phyloP scores from a whole-genome alignment of 1,140 invertebrate genomes.

The Whitmania pigra region DNA sequence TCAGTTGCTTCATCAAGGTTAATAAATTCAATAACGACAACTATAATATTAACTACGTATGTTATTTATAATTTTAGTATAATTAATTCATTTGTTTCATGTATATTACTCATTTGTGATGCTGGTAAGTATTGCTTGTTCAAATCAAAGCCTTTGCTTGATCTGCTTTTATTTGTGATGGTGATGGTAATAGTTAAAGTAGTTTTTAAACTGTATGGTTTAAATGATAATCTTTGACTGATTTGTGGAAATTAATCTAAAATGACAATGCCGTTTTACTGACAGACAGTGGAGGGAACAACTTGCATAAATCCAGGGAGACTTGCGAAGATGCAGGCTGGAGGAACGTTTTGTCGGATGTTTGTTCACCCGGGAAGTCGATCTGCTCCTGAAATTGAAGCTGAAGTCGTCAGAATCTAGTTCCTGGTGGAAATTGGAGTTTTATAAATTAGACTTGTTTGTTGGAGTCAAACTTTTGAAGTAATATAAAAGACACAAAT shows the following conservation, averaged over 20 bases:
- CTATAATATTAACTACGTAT: constrained; percentile 11
- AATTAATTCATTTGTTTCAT: no score
- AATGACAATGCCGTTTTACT: background rate
- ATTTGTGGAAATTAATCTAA: no score
- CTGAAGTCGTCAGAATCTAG: no score
- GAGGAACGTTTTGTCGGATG: constrained; percentile 50
- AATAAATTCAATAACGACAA: constrained; percentile 17
- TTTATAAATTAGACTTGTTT: no score
- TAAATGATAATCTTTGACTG: no score
- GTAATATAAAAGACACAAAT: no score
- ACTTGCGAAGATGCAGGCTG: constrained; percentile 52
- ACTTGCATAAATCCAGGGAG: constrained; percentile 71
- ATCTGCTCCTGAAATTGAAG: no score
- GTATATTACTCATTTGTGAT: background rate
- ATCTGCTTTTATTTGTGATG: background rate
- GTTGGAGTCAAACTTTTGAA: no score
- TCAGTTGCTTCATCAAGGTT: constrained; percentile 68
- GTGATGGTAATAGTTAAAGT: no score
- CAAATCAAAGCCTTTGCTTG: background rate
- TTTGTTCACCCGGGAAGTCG: background rate
- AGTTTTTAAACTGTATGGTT: no score
- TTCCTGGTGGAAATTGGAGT: no score
- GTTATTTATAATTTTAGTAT: background rate
- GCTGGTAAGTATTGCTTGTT: background rate
- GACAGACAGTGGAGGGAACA: constrained; percentile 57